These are phyloP conservation scores for Sinella curviseta DNA, from an alignment of 1,140 invertebrate species.

Conservation along the genomic window DNA sequence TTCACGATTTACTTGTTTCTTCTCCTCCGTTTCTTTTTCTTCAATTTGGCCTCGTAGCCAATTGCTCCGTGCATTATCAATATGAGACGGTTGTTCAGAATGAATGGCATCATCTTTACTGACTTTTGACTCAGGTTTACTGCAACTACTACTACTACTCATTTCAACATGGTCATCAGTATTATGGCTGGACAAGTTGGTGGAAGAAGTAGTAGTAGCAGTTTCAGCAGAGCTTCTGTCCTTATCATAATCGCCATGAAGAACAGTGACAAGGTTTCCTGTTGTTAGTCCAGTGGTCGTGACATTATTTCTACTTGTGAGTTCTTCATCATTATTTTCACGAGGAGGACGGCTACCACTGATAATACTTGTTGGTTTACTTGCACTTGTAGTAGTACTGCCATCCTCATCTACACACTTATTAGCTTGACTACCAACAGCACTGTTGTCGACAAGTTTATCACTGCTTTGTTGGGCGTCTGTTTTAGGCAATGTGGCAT, in stretches of 20 bases:
- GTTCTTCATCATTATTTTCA: neutral
- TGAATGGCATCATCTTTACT: neutral
- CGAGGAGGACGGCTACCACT: neutral
- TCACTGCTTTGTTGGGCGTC: too few relatives aligned
- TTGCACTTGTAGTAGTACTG: too few relatives aligned
- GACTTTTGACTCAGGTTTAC: neutral
- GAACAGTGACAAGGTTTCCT: neutral
- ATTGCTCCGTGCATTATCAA: neutral
- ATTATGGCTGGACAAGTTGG: neutral
- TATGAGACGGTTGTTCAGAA: too few relatives aligned
- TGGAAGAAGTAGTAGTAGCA: neutral
- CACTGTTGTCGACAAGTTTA: too few relatives aligned
- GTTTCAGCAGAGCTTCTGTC: neutral
- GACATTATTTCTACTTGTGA: neutral
- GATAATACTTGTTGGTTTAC: neutral
- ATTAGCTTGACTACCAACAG: too few relatives aligned
- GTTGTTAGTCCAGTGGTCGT: neutral
- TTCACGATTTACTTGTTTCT: too few relatives aligned
- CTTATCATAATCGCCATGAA: neutral
- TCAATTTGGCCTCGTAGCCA: neutral
- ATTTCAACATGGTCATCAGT: neutral
- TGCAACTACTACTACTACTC: neutral
- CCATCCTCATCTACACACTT: too few relatives aligned
- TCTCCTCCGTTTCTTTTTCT: neutral
- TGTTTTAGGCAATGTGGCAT: too few relatives aligned